Evolutionary conservation across 2,113 vertebrate genomes (phyloP).

Genomic region (Salvelinus namaycush): DNA sequence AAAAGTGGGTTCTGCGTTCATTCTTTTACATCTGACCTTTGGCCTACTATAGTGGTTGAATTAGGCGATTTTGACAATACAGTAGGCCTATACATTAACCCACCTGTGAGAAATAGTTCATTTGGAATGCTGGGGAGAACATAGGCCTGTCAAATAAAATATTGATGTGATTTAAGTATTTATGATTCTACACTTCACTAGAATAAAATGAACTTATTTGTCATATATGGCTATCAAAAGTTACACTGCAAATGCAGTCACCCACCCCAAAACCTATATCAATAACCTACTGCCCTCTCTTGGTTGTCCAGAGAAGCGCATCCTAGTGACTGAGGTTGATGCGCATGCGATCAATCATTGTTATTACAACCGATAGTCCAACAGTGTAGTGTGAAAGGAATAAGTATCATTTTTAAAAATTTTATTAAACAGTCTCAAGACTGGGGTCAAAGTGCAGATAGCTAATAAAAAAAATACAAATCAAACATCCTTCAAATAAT

Average conservation of each 20-base stretch:
- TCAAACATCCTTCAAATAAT: neutral
- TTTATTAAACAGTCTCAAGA: slow-evolving; percentile 26
- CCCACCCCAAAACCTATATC: neutral
- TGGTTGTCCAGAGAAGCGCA: slow-evolving; percentile 14
- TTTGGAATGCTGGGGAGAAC: neutral
- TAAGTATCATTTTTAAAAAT: neutral
- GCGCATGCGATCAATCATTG: no score
- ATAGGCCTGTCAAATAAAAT: no score
- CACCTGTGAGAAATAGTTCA: neutral
- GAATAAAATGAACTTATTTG: neutral
- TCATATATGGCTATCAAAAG: neutral
- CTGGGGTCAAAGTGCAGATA: slow-evolving; percentile 55
- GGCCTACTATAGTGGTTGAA: no score
- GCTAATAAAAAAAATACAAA: slow-evolving; percentile 5
- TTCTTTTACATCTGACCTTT: neutral
- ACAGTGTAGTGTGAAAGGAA: neutral
- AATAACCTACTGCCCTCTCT: slow-evolving; percentile 22
- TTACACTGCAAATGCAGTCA: neutral
- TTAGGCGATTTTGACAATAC: no score
- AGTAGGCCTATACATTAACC: no score
- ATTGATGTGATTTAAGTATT: no score
- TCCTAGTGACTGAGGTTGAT: no score
- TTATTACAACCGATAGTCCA: no score
- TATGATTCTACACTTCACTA: neutral
- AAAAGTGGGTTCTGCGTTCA: neutral